Evolutionary conservation across 92 coral and sea anemone genomes (phyloP).

Genomic region (Epizoanthus illoricatus): DNA sequence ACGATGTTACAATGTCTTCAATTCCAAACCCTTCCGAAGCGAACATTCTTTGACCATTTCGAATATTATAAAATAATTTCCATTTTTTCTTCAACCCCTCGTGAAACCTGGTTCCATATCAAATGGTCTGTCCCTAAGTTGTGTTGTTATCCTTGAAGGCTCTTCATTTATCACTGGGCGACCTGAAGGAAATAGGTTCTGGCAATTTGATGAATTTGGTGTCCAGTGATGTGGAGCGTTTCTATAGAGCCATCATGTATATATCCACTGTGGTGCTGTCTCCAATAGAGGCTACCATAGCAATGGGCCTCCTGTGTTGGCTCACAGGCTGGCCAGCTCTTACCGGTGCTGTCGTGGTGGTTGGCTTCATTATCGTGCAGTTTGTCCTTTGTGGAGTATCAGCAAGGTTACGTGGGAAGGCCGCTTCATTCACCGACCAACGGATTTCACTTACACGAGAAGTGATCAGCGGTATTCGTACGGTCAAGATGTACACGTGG

Average conservation of each 20-base stretch:
- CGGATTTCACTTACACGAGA: constrained; percentile 12
- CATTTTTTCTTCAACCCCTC: too few relatives aligned
- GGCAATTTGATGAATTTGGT: constrained; percentile 26
- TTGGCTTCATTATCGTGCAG: background rate
- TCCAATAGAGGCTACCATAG: background rate
- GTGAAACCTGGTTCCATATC: background rate
- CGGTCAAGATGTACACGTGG: constrained; percentile 30
- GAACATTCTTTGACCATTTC: background rate
- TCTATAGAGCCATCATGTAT: background rate
- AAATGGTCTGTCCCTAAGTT: background rate
- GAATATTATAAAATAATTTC: too few relatives aligned
- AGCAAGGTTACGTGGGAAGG: constrained; percentile 9
- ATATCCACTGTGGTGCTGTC: background rate
- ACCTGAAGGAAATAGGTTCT: background rate
- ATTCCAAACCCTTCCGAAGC: too few relatives aligned
- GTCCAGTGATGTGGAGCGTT: constrained; percentile 8
- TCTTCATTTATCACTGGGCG: constrained; percentile 2
- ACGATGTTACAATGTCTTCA: too few relatives aligned
- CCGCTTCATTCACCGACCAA: constrained; percentile 17
- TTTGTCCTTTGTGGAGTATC: background rate
- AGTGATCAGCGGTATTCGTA: constrained; percentile 12
- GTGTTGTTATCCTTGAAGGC: background rate
- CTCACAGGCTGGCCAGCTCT: constrained; percentile 18
- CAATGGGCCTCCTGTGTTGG: constrained; percentile 20
- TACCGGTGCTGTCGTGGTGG: background rate